Evolutionary conservation across 2,888 invertebrate genomes (phyloP), one percentile per base, ranked within the genome.

Genomic region (Drosophila percnosoma): DNA sequence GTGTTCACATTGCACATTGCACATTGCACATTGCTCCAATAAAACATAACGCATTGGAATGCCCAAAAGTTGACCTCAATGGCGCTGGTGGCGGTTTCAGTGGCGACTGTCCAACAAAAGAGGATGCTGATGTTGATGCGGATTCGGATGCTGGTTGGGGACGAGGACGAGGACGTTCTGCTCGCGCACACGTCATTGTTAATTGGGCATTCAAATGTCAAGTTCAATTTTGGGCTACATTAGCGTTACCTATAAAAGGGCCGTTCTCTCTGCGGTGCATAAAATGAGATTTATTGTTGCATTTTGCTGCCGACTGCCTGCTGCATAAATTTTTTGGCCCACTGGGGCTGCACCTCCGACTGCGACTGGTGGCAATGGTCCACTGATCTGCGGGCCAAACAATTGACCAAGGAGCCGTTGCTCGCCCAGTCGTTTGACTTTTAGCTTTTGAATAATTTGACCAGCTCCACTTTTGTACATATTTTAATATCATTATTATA

Each of bases 151-250:
- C 52, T 40, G 40, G 42, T 27, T 59, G 65, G 66, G 68, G 70
- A 64, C 61, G 72, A 59, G 57, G 51, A 60, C 57, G 73, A 54
- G 54, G 63, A 68, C 45, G 59, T 57, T 52, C 60, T 75, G 75
- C 58, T 72, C 73, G 73, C 68, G 72, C 73, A 84, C 76, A 88
- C 90, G 80, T 85, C 87, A 91, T 84, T 90, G 91, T 91, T 92
- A 92, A 92, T 92, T 92, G 92, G 92, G 87, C 92, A 92, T 92
- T 92, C 92, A 92, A 92, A 92, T 92, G 92, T 92, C 92, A 92
- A 92, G 92, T 92, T 92, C 91, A 92, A 84, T 91, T 92, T 91
- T 91, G 92, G 87, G 91, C 91, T 91, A 92, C 91, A 92, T 92
- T 92, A 92, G 92, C 91, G 90, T 91, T 92, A 90, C 89, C 92